Percentiles rank a stretch among this genome's conserved stretches.
These are phyloP conservation scores for Mesaphorura yosii DNA, from an alignment of 1,140 invertebrate genomes.

Conservation along the genomic window DNA sequence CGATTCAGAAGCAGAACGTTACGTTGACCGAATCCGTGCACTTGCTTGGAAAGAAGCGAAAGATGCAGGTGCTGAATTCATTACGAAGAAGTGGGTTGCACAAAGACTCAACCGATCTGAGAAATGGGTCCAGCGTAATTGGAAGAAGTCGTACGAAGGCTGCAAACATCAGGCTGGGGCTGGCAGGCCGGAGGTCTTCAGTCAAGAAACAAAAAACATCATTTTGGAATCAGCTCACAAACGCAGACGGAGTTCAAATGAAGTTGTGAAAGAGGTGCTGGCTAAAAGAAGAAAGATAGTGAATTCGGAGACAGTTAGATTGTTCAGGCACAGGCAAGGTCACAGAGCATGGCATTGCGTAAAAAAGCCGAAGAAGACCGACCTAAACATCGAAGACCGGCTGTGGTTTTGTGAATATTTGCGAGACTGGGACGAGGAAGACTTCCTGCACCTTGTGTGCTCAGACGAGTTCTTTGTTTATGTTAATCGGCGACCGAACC, in stretches of 20 bases:
- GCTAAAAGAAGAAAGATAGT: not conserved
- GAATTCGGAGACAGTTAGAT: not conserved
- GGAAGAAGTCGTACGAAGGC: not conserved
- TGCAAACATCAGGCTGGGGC: not conserved
- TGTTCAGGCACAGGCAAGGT: not conserved
- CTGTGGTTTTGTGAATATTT: not conserved
- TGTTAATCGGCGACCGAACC: not conserved
- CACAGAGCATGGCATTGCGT: not conserved
- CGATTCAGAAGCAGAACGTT: not conserved
- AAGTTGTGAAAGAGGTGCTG: not conserved
- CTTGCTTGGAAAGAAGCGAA: not conserved
- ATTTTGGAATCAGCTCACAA: not conserved
- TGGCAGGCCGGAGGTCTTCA: not conserved
- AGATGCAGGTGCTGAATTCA: not conserved
- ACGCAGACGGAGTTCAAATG: not conserved
- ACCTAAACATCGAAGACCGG: not conserved
- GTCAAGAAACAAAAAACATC: not conserved
- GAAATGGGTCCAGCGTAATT: not conserved
- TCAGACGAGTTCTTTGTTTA: not conserved
- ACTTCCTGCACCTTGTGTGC: not conserved
- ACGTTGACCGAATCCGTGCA: not conserved
- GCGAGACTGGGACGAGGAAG: not conserved
- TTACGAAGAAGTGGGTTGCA: not conserved
- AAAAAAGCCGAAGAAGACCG: not conserved
- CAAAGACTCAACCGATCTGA: not conserved